phyloP scores from a whole-genome alignment of 2,888 invertebrate species.

The Leptopilina myrica region DNA sequence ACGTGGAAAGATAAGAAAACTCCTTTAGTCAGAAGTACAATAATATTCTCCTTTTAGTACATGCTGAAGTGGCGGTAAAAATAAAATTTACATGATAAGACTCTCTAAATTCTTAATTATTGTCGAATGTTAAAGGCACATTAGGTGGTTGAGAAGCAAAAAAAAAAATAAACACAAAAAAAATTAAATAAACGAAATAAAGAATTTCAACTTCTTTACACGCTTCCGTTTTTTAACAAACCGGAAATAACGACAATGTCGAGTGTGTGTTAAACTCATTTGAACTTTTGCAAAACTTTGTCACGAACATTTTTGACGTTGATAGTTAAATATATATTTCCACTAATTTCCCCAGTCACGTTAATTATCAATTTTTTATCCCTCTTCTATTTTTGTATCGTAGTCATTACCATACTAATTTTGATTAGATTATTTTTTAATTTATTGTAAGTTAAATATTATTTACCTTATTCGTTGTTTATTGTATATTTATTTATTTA shows the following conservation, averaged over 20 bases:
- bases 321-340: background rate
- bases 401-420: too few species aligned
- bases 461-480: too few species aligned
- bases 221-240: background rate
- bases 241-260: conserved; percentile 3
- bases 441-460: too few species aligned
- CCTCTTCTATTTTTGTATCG: too few species aligned
- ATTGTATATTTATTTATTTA: background rate
- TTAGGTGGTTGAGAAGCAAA: background rate
- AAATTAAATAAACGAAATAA: background rate
- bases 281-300: background rate
- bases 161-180: too few species aligned
- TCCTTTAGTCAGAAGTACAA: background rate
- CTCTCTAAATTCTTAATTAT: conserved; percentile 15
- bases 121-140: conserved; percentile 4
- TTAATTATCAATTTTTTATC: background rate
- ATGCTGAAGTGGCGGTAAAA: background rate
- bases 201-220: background rate
- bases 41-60: background rate
- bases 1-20: conserved; percentile 6
- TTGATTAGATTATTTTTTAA: too few species aligned
- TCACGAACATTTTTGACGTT: conserved; percentile 6
- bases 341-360: background rate
- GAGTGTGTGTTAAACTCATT: background rate
- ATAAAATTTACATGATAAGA: background rate